phyloP scores from a whole-genome alignment of 2,113 vertebrate species.

The Oreochromis aureus region DNA sequence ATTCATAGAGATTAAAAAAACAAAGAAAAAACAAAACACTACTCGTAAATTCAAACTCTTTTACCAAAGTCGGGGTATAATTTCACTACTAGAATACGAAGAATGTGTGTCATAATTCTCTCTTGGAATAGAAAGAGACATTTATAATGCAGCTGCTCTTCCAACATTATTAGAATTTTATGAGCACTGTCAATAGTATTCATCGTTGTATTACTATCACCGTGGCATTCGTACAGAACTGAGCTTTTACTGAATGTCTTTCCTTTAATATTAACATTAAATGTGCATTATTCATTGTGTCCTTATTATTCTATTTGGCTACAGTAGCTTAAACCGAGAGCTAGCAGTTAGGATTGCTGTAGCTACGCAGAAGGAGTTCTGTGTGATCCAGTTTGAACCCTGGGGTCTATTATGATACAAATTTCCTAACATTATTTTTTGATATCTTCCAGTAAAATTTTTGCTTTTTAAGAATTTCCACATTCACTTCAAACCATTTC shows the following conservation, averaged over 20 bases:
- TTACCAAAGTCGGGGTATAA: background rate
- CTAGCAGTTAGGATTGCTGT: background rate
- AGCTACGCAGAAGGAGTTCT: background rate
- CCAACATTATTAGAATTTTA: constrained; percentile 23
- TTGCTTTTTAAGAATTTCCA: background rate
- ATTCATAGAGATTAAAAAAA: background rate
- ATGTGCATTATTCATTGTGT: constrained; percentile 34
- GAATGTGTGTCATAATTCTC: background rate
- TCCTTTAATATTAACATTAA: constrained; percentile 37
- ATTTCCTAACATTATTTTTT: background rate
- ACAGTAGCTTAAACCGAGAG: background rate
- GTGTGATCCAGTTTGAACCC: background rate
- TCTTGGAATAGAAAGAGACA: background rate
- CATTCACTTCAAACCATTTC: background rate
- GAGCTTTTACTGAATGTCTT: background rate
- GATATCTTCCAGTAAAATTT: background rate
- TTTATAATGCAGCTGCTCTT: constrained; percentile 8
- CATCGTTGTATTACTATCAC: background rate
- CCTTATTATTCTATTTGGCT: constrained; percentile 28
- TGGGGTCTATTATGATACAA: background rate
- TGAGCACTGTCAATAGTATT: constrained; percentile 31
- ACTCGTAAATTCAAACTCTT: background rate
- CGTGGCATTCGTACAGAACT: background rate
- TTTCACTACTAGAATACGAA: background rate
- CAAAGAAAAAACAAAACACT: background rate